Percentiles rank a stretch among this genome's conserved stretches.
These are phyloP conservation scores for Podarcis muralis DNA, from an alignment of 2,113 vertebrate species.

Conservation along the genomic window DNA sequence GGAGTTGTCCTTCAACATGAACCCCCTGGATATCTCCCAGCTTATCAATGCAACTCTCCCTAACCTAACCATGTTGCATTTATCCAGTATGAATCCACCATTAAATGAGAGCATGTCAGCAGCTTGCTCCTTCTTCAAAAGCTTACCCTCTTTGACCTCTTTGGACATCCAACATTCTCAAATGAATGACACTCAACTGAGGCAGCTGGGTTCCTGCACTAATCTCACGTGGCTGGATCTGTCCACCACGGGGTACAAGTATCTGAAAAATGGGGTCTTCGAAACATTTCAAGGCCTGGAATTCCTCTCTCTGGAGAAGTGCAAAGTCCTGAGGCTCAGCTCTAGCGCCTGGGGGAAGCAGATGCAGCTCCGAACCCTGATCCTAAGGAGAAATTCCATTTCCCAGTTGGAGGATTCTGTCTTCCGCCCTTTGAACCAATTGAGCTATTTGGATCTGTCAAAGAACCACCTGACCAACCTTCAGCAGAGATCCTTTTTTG, in stretches of 20 bases:
- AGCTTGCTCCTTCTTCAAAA: constrained; percentile 34
- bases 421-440: constrained; percentile 9
- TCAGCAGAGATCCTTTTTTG: not conserved
- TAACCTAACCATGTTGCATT: constrained; percentile 39
- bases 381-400: constrained; percentile 38
- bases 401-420: not conserved
- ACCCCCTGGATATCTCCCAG: constrained; percentile 41
- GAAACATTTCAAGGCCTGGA: constrained; percentile 14
- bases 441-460: constrained; percentile 49
- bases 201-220: constrained; percentile 33
- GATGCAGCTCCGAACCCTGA: constrained; percentile 18
- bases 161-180: constrained; percentile 50
- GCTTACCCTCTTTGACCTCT: constrained; percentile 16
- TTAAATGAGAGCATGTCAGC: not conserved
- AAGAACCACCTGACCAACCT: constrained; percentile 42
- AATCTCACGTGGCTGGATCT: constrained; percentile 48
- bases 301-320: constrained; percentile 46
- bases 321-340: constrained; percentile 19
- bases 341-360: constrained; percentile 15
- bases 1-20: constrained; percentile 40
- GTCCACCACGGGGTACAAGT: constrained; percentile 9
- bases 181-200: not conserved
- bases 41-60: constrained; percentile 21
- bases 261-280: not conserved
- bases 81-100: constrained; percentile 48